Evolutionary conservation across 92 coral and sea anemone genomes (phyloP).

Genomic region (Porites evermanni): DNA sequence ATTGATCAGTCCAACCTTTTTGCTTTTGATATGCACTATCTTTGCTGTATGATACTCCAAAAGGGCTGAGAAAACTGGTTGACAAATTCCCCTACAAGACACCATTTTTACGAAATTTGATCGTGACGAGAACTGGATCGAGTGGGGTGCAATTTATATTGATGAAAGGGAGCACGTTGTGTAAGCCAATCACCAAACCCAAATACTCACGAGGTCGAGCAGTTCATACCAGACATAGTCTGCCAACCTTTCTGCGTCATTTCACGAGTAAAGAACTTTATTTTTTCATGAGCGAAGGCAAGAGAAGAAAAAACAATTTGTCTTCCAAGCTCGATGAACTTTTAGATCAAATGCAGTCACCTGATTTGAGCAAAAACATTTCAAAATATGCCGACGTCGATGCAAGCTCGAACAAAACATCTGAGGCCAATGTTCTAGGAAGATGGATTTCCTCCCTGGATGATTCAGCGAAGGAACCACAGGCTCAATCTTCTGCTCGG

Average conservation of each 20-base stretch:
- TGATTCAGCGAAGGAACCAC: background rate
- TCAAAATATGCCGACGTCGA: background rate
- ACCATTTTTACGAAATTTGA: constrained; percentile 31
- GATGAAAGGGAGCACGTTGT: background rate
- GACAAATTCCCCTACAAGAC: constrained; percentile 44
- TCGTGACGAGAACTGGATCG: no score
- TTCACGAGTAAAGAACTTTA: background rate
- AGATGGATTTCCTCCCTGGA: background rate
- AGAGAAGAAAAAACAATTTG: background rate
- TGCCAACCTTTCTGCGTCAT: no score
- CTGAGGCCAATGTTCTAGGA: background rate
- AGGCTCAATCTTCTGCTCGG: background rate
- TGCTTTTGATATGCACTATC: constrained; percentile 89
- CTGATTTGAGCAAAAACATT: background rate
- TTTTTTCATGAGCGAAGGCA: background rate
- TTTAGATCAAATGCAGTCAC: background rate
- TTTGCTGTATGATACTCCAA: constrained; percentile 87
- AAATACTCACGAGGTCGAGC: no score
- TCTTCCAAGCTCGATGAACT: background rate
- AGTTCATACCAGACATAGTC: no score
- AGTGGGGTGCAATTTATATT: no score
- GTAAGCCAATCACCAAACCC: background rate
- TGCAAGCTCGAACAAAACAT: background rate
- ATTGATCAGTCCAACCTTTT: constrained; percentile 82
- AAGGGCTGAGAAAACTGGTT: constrained; percentile 41